phyloP scores from a whole-genome alignment of 1,140 invertebrate genomes.

The Pseudoatta argentina region DNA sequence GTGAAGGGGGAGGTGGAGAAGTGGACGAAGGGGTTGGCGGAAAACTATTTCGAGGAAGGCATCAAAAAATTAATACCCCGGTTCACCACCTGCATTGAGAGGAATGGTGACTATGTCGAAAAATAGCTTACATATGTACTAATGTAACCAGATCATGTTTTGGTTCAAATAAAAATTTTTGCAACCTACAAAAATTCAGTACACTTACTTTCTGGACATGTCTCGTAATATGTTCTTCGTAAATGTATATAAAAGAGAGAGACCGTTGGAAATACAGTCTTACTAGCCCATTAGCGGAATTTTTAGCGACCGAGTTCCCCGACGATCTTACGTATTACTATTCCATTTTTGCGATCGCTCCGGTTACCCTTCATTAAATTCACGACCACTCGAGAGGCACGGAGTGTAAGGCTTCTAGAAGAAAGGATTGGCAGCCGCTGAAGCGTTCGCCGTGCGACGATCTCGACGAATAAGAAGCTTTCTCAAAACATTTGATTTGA shows the following conservation, averaged over 20 bases:
- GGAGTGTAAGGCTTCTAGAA: constrained; percentile 8
- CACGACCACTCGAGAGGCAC: constrained; percentile 21
- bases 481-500: constrained; percentile 82
- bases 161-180: no score
- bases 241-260: neutral
- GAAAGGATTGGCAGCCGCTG: constrained; percentile 72
- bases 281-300: constrained; percentile 16
- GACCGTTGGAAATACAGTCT: neutral
- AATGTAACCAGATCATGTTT: no score
- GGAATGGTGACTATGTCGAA: no score
- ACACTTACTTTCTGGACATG: no score
- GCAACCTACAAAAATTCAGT: no score
- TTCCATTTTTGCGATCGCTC: constrained; percentile 65
- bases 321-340: constrained; percentile 37
- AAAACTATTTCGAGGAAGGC: no score
- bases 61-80: no score
- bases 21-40: no score
- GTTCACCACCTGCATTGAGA: no score
- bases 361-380: constrained; percentile 66
- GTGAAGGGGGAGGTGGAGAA: no score
- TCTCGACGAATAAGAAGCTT: constrained; percentile 70
- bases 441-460: constrained; percentile 43
- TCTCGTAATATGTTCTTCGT: no score
- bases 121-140: no score
- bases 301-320: constrained; percentile 14